Conservation (phyloP, 2,888 invertebrate genomes). For the Sinodicranocentrus sp. region DNA sequence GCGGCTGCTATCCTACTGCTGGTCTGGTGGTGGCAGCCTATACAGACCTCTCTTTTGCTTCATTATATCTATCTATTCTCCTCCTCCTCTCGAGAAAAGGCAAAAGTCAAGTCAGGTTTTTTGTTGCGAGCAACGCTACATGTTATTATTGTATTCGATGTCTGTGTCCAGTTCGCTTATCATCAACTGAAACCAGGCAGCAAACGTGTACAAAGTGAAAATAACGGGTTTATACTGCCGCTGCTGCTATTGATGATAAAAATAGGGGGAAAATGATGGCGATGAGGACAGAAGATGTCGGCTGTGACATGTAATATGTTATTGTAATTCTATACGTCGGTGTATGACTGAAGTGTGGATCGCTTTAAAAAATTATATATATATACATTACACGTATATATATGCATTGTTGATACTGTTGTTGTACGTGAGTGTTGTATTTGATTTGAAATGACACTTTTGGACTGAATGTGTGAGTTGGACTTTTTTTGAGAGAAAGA, state of each 20-base stretch:
- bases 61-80: conserved; percentile 12
- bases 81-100: conserved; percentile 8
- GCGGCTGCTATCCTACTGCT: conserved; percentile 43
- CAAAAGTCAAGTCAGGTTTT: conserved; percentile 26
- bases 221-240: neutral
- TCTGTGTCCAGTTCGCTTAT: conserved; percentile 28
- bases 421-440: conserved; percentile 15
- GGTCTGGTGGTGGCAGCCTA: conserved; percentile 38
- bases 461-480: conserved; percentile 11
- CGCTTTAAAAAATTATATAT: conserved; percentile 17
- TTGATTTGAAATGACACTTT: conserved; percentile 16
- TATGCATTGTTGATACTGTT: neutral
- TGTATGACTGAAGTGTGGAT: conserved; percentile 47
- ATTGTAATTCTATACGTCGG: conserved; percentile 35
- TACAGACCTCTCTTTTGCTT: neutral
- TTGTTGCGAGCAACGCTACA: conserved; percentile 20
- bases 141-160: conserved; percentile 32
- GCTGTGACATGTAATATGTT: conserved; percentile 41
- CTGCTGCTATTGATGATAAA: conserved; percentile 25
- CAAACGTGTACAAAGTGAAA: conserved; percentile 12
- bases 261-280: conserved; percentile 21
- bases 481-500: neutral
- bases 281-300: conserved; percentile 43
- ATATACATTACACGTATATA: neutral
- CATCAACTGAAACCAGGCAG: conserved; percentile 31